These are phyloP conservation scores for Bucco capensis DNA, from an alignment of 2,113 vertebrate species.

Conservation along the genomic window DNA sequence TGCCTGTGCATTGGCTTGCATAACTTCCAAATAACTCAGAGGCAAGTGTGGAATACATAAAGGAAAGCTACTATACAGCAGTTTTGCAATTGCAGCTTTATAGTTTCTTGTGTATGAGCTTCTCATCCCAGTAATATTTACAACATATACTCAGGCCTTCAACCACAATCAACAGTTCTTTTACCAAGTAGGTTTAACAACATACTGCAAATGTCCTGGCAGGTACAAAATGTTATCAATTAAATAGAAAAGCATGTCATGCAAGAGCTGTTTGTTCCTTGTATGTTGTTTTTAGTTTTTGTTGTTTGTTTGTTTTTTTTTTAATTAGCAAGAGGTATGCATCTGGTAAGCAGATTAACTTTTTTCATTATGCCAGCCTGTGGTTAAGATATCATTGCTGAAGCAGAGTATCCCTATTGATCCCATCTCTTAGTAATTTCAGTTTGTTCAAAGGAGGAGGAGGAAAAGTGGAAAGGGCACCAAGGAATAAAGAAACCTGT, in stretches of 20 bases:
- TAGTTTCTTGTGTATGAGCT: background rate
- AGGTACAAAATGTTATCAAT: background rate
- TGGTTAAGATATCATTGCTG: background rate
- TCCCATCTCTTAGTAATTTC: background rate
- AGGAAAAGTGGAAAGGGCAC: background rate
- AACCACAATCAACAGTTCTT: background rate
- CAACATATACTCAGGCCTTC: background rate
- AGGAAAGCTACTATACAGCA: background rate
- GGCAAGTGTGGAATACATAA: fast-evolving
- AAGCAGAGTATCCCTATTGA: background rate
- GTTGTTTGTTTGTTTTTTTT: no score
- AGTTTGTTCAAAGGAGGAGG: background rate
- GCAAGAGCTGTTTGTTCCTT: background rate
- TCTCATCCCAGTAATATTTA: background rate
- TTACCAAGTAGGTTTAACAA: background rate
- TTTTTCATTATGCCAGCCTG: background rate
- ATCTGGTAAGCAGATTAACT: background rate
- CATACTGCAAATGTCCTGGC: background rate
- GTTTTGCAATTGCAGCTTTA: background rate
- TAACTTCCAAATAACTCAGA: background rate
- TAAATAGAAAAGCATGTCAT: background rate
- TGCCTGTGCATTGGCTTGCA: background rate
- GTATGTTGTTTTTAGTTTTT: no score
- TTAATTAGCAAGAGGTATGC: background rate
- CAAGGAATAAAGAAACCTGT: background rate